Evolutionary conservation across 2,797 vertebrate species (phyloP).

Genomic region (Momotus momota): DNA sequence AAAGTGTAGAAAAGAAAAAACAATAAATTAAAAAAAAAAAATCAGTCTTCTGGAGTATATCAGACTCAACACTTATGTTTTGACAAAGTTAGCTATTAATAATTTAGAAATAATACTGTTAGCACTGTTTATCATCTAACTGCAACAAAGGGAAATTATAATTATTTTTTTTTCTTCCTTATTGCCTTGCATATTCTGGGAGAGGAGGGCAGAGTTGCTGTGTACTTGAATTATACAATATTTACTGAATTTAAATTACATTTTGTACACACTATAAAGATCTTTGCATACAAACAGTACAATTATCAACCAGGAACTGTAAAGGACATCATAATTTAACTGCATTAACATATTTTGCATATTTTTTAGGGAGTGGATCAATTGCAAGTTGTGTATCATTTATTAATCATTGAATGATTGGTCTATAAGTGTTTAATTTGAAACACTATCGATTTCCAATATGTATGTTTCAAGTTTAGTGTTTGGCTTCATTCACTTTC

Average conservation of each 20-base stretch:
- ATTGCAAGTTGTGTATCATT: not conserved
- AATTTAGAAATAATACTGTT: not conserved
- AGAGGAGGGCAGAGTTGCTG: not conserved
- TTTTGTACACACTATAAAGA: not conserved
- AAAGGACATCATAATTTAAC: not conserved
- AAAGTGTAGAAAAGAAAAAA: not conserved
- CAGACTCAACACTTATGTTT: not conserved
- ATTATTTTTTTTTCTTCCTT: not conserved
- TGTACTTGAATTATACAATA: not conserved
- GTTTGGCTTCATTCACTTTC: constrained; percentile 28
- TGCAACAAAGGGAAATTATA: not conserved
- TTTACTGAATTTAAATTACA: constrained; percentile 1
- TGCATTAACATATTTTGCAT: not conserved
- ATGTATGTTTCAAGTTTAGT: not conserved
- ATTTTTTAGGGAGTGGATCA: not conserved
- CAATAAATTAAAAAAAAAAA: not conserved
- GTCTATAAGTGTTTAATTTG: not conserved
- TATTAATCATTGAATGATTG: constrained; percentile 2
- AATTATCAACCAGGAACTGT: not conserved
- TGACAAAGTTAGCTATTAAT: not conserved
- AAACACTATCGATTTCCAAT: constrained; percentile 52
- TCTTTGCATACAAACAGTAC: not conserved
- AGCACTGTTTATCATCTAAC: not conserved
- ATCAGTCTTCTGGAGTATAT: not conserved
- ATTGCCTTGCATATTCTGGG: not conserved